Conservation (phyloP, 2,888 invertebrate species). For the Parnassius mnemosyne region DNA sequence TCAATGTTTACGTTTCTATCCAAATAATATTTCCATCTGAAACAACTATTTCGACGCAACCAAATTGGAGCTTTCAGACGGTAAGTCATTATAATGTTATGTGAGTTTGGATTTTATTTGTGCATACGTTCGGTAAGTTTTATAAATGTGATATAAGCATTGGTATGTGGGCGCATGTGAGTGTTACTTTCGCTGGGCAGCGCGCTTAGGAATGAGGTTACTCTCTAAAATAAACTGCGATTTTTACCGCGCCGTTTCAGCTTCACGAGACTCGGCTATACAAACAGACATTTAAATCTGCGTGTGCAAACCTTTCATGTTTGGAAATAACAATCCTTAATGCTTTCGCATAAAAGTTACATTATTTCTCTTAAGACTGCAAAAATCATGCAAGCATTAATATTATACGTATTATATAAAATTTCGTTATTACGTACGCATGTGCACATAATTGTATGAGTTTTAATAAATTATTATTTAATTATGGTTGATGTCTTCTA, state of each 20-base stretch:
- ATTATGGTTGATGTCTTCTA: not conserved
- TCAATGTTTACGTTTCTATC: slow-evolving; percentile 55
- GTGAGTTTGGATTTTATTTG: slow-evolving; percentile 39
- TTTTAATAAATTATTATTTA: no score
- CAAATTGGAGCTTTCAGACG: slow-evolving; percentile 48
- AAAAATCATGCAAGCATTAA: not conserved
- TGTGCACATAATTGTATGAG: no score
- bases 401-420: no score
- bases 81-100: slow-evolving; percentile 50
- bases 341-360: not conserved
- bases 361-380: not conserved
- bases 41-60: slow-evolving; percentile 43
- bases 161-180: slow-evolving; percentile 46
- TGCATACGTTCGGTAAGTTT: slow-evolving; percentile 33
- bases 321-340: not conserved
- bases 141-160: slow-evolving; percentile 36
- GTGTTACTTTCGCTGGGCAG: slow-evolving; percentile 61
- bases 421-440: no score
- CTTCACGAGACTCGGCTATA: slow-evolving; percentile 32
- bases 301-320: slow-evolving; percentile 27
- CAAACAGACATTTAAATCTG: slow-evolving; percentile 22
- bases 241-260: slow-evolving; percentile 56
- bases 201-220: slow-evolving; percentile 63
- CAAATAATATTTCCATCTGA: slow-evolving; percentile 43
- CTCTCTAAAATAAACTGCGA: slow-evolving; percentile 65